A percentile compares a stretch with the other conserved stretches of the same genome.
These are phyloP conservation scores for Spodoptera littoralis DNA, from an alignment of 2,888 invertebrate species.

Conservation along the genomic window DNA sequence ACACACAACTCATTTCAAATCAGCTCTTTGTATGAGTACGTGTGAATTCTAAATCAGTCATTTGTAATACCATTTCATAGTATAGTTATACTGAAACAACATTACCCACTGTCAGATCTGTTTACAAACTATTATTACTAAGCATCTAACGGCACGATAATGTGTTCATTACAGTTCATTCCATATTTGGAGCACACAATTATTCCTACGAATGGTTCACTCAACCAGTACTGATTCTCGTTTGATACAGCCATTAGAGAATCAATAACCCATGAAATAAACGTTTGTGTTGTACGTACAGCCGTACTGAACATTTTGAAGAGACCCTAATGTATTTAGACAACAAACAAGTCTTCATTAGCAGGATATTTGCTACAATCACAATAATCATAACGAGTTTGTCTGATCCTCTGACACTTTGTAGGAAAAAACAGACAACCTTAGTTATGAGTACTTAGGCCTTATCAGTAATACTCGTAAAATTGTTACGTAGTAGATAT, in stretches of 20 bases:
- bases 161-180: slow-evolving; percentile 51
- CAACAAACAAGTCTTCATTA: slow-evolving; percentile 29
- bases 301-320: slow-evolving; percentile 34
- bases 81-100: neutral
- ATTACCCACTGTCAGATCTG: slow-evolving; percentile 3
- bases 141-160: slow-evolving; percentile 42
- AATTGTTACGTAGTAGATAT: too few relatives aligned
- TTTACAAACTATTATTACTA: slow-evolving; percentile 25
- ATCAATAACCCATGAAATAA: slow-evolving; percentile 53
- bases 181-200: slow-evolving; percentile 40
- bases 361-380: slow-evolving; percentile 19
- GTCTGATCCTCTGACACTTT: neutral
- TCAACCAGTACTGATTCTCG: slow-evolving; percentile 50
- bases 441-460: too few relatives aligned
- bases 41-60: too few relatives aligned
- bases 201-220: slow-evolving; percentile 47
- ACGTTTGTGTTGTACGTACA: slow-evolving; percentile 30
- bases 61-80: neutral
- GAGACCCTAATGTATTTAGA: slow-evolving; percentile 31
- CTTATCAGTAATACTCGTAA: too few relatives aligned
- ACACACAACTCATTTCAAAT: too few relatives aligned
- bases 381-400: slow-evolving; percentile 16
- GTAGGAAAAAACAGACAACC: neutral
- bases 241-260: slow-evolving; percentile 51
- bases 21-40: too few relatives aligned